Percentiles rank a stretch among this genome's conserved stretches.
These are phyloP conservation scores for Danio kyathit DNA, from an alignment of 2,797 vertebrate genomes.

Conservation along the genomic window DNA sequence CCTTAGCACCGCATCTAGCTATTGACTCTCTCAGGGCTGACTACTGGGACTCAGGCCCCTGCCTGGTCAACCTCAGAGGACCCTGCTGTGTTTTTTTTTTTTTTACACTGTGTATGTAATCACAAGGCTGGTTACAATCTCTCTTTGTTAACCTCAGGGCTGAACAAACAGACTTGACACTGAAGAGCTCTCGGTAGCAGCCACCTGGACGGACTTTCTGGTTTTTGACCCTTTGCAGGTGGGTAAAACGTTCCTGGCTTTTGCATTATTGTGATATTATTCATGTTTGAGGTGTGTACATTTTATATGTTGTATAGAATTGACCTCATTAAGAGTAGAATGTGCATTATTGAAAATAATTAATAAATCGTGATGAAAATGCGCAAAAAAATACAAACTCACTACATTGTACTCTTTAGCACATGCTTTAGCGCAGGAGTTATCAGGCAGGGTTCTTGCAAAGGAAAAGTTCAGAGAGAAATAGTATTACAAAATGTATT, in stretches of 20 bases:
- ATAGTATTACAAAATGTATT: neutral
- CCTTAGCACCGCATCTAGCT: slow-evolving; percentile 46
- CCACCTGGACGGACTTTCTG: slow-evolving; percentile 88
- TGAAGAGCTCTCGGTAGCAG: slow-evolving; percentile 82
- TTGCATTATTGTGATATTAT: neutral
- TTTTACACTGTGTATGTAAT: slow-evolving; percentile 27
- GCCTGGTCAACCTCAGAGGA: slow-evolving; percentile 57
- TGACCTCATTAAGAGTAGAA: too few species aligned
- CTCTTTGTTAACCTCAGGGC: slow-evolving; percentile 69
- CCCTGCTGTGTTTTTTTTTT: slow-evolving; percentile 50
- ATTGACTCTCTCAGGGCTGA: slow-evolving; percentile 47
- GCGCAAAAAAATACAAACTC: too few species aligned
- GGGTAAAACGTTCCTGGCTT: slow-evolving; percentile 29
- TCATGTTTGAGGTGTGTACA: neutral
- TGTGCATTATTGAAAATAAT: neutral
- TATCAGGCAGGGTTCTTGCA: neutral
- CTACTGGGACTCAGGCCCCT: slow-evolving; percentile 17
- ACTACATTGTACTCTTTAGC: neutral
- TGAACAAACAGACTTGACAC: slow-evolving; percentile 77
- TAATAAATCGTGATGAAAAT: too few species aligned
- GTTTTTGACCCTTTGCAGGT: slow-evolving; percentile 89
- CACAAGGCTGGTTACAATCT: slow-evolving; percentile 31
- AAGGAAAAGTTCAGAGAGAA: neutral
- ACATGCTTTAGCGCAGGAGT: neutral
- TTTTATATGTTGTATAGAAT: too few species aligned